A percentile compares a stretch with the other conserved stretches of the same genome.
phyloP scores from a whole-genome alignment of 2,888 invertebrate genomes.

The Sphinx pinastri region DNA sequence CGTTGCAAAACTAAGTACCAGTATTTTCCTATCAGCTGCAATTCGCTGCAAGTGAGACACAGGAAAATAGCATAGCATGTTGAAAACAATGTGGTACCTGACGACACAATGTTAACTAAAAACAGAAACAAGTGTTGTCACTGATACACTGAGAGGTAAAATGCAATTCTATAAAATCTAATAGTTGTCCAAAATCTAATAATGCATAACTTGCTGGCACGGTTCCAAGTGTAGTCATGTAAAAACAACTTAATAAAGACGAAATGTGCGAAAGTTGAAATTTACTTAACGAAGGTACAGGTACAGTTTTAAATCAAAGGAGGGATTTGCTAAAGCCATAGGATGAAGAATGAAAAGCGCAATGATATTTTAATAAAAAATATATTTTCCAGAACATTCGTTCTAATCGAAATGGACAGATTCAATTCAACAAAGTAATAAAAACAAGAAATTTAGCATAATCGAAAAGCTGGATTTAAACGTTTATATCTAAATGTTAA shows the following conservation, averaged over 20 bases:
- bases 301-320: conserved; percentile 43
- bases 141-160: conserved; percentile 2
- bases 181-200: not conserved
- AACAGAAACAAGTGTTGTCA: conserved; percentile 1
- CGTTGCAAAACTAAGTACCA: not conserved
- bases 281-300: conserved; percentile 31
- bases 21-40: too few species aligned
- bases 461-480: conserved; percentile 76
- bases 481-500: conserved; percentile 30
- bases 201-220: not conserved
- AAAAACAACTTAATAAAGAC: not conserved
- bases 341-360: conserved; percentile 79
- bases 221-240: conserved; percentile 3
- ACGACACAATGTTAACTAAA: conserved; percentile 1
- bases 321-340: conserved; percentile 60
- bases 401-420: conserved; percentile 78
- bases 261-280: conserved; percentile 31
- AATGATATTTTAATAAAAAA: conserved; percentile 75
- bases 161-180: conserved; percentile 1
- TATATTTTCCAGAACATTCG: conserved; percentile 77
- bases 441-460: conserved; percentile 60
- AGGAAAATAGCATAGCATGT: not conserved
- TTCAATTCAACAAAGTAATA: conserved; percentile 63
- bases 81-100: not conserved
- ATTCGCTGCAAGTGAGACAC: not conserved